These are phyloP conservation scores for Irena cyanogastra DNA, from an alignment of 2,113 vertebrate genomes.

Conservation along the genomic window DNA sequence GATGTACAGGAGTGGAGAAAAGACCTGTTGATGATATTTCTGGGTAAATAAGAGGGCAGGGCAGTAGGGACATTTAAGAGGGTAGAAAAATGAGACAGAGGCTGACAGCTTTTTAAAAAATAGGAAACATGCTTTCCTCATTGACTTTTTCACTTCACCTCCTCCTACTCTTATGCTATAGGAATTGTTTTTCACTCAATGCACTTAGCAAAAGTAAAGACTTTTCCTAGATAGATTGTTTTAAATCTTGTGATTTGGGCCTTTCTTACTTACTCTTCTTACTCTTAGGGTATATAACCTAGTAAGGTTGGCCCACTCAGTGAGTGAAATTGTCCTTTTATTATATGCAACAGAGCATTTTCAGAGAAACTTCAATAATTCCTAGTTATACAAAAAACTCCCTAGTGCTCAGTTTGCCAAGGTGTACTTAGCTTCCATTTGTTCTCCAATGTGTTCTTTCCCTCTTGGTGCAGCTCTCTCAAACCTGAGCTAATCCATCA, in stretches of 20 bases:
- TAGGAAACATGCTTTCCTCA: neutral
- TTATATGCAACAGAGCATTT: neutral
- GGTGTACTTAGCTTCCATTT: neutral
- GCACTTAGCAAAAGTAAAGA: neutral
- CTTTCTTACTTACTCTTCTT: neutral
- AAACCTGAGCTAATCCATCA: neutral
- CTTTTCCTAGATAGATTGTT: neutral
- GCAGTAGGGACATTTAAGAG: neutral
- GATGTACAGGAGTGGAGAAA: neutral
- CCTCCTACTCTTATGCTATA: neutral
- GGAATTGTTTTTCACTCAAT: neutral
- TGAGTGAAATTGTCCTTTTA: neutral
- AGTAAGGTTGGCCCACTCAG: neutral
- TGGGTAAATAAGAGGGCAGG: neutral
- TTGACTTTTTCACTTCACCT: neutral
- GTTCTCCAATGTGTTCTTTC: neutral
- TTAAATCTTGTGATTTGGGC: neutral
- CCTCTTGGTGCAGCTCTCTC: neutral
- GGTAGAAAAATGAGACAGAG: neutral
- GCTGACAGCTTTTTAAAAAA: neutral
- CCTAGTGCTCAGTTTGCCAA: neutral
- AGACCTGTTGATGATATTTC: neutral
- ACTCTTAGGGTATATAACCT: neutral
- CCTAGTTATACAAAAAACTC: neutral
- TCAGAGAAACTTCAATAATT: neutral